Evolutionary conservation across 2,888 invertebrate genomes (phyloP).

Genomic region (Chrysolina haemoptera): DNA sequence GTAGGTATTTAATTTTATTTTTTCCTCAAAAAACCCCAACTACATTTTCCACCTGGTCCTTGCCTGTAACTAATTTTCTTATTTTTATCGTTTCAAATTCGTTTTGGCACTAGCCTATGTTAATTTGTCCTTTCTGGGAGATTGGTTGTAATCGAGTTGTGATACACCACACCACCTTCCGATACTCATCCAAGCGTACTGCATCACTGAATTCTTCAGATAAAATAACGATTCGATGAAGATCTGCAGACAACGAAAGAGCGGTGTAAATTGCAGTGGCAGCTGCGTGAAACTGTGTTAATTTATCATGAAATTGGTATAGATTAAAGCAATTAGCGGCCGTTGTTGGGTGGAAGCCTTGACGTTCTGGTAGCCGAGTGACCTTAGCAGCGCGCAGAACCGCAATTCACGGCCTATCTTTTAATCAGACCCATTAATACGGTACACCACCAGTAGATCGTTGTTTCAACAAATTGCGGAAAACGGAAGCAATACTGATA

Average conservation of each 20-base stretch:
- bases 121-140: no score
- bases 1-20: no score
- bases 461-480: slow-evolving; percentile 3
- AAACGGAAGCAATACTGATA: slow-evolving; percentile 10
- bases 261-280: neutral
- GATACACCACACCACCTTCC: no score
- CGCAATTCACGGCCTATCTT: slow-evolving; percentile 25
- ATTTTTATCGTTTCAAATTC: no score
- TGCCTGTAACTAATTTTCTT: no score
- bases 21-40: no score
- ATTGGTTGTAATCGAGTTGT: no score
- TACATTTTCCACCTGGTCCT: no score
- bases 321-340: slow-evolving; percentile 25
- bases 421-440: slow-evolving; percentile 10
- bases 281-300: slow-evolving; percentile 12
- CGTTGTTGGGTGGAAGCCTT: slow-evolving; percentile 27
- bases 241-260: neutral
- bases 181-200: no score
- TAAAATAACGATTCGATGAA: neutral
- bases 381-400: slow-evolving; percentile 12
- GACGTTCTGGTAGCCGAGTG: slow-evolving; percentile 28
- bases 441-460: slow-evolving; percentile 10
- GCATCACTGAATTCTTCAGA: no score
- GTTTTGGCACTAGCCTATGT: no score
- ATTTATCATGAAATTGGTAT: slow-evolving; percentile 13